Conservation (phyloP, 1,140 invertebrate species). For the Sycobia sp. region DNA sequence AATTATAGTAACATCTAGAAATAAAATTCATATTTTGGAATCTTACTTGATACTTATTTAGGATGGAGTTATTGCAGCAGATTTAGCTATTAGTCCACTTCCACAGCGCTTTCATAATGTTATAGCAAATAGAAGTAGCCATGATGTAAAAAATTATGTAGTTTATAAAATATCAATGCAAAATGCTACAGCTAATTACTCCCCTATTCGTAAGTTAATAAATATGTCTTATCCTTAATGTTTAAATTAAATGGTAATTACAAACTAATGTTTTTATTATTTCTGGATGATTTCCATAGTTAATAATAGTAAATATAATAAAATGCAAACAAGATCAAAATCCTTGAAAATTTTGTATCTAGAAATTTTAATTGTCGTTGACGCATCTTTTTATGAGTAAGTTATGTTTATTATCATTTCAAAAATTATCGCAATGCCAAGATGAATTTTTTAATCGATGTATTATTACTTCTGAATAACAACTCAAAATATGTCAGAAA, state of each 20-base stretch:
- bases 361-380: constrained; percentile 34
- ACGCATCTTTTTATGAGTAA: constrained; percentile 31
- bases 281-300: no score
- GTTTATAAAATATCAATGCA: constrained; percentile 13
- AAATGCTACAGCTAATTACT: not conserved
- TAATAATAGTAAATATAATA: not conserved
- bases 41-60: no score
- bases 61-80: constrained; percentile 21
- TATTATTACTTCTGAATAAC: no score
- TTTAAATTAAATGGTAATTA: not conserved
- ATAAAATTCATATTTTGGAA: no score
- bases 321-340: not conserved
- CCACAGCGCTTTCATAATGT: constrained; percentile 15
- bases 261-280: no score
- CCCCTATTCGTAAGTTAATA: not conserved
- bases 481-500: no score
- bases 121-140: constrained; percentile 2
- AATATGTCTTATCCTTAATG: not conserved
- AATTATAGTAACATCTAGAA: no score
- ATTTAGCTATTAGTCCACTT: constrained; percentile 27
- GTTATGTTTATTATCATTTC: not conserved
- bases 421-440: no score
- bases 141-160: constrained; percentile 19
- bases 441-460: no score
- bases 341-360: constrained; percentile 22